Evolutionary conservation across 2,113 vertebrate species (phyloP).

Genomic region (Hirundichthys speculiger): DNA sequence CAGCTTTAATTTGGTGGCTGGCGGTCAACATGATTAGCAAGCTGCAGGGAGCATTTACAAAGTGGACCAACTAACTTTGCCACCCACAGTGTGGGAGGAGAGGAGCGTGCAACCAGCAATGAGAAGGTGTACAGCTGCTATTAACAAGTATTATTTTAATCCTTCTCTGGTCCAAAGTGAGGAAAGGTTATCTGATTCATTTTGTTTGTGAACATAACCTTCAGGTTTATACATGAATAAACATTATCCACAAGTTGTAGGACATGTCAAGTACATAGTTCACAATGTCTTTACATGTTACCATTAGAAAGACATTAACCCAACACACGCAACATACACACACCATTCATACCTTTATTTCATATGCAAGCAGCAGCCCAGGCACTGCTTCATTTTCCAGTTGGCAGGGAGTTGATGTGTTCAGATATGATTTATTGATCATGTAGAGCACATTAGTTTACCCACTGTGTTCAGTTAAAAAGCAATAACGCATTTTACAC

Average conservation of each 20-base stretch:
- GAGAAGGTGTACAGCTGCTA: conserved; percentile 23
- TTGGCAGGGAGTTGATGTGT: conserved; percentile 73
- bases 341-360: conserved; percentile 31
- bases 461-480: conserved; percentile 79
- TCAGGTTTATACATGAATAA: background rate
- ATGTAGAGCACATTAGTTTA: conserved; percentile 71
- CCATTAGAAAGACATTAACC: background rate
- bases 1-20: conserved; percentile 76
- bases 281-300: background rate
- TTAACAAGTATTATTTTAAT: conserved; percentile 25
- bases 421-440: conserved; percentile 80
- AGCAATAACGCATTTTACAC: conserved; percentile 75
- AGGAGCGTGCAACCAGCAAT: conserved; percentile 31
- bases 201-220: background rate
- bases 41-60: conserved; percentile 68
- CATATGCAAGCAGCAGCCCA: conserved; percentile 22
- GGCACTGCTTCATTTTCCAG: conserved; percentile 68
- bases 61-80: conserved; percentile 61
- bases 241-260: background rate
- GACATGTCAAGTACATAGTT: background rate
- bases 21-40: conserved; percentile 74
- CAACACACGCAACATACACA: conserved; percentile 3
- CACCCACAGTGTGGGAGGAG: conserved; percentile 50
- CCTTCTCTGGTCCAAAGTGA: background rate
- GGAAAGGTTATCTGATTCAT: background rate